Evolutionary conservation across 2,888 invertebrate genomes (phyloP).

Genomic region (Vesta saturnalis): DNA sequence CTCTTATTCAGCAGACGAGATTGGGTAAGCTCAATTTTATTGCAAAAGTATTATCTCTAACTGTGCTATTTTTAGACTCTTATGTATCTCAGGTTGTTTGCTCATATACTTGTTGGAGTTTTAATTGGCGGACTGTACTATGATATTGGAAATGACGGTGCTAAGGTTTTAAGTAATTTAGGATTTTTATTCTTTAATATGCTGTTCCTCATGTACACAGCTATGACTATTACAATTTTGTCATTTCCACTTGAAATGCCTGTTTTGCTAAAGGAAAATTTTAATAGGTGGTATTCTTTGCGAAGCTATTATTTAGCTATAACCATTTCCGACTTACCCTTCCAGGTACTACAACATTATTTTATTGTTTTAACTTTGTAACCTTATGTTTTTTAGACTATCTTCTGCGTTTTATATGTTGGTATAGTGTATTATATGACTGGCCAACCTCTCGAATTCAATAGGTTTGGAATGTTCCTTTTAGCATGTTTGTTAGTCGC

Average conservation of each 20-base stretch:
- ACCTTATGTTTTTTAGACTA: constrained; percentile 72
- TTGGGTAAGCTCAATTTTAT: constrained; percentile 72
- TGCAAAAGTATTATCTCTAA: background rate
- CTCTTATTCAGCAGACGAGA: constrained; percentile 87
- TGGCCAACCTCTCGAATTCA: constrained; percentile 86
- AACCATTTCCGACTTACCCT: constrained; percentile 96
- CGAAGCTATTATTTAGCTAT: constrained; percentile 95
- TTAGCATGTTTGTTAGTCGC: constrained; percentile 89
- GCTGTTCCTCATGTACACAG: constrained; percentile 98
- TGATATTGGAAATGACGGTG: constrained; percentile 95
- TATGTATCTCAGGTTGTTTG: constrained; percentile 93
- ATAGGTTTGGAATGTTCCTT: constrained; percentile 89
- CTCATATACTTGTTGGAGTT: constrained; percentile 92
- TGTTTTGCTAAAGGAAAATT: constrained; percentile 92
- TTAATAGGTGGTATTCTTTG: constrained; percentile 97
- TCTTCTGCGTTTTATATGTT: constrained; percentile 93
- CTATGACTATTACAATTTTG: constrained; percentile 98
- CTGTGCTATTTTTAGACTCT: constrained; percentile 76
- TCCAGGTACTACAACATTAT: constrained; percentile 76
- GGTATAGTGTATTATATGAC: constrained; percentile 95
- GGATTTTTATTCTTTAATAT: constrained; percentile 98
- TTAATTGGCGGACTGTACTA: constrained; percentile 95
- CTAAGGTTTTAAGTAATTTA: constrained; percentile 94
- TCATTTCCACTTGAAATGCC: constrained; percentile 98
- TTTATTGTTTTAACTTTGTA: constrained; percentile 14